Conservation (phyloP, 2,113 vertebrate genomes). For the Neopipo cinnamomea region DNA sequence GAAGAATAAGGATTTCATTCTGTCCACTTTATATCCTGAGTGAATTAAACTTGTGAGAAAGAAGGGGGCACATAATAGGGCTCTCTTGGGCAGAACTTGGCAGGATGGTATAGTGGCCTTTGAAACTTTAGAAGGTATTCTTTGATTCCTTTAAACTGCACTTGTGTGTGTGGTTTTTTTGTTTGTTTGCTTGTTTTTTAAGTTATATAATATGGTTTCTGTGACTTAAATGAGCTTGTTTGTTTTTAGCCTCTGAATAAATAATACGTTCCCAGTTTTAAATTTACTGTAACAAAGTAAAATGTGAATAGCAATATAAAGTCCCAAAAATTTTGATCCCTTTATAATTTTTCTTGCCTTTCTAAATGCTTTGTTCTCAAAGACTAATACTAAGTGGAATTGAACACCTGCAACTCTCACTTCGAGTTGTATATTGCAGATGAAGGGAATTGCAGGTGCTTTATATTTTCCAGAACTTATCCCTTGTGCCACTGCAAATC, state of each 20-base stretch:
- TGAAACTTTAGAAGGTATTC: neutral
- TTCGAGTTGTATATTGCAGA: neutral
- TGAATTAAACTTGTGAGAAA: neutral
- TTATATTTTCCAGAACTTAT: neutral
- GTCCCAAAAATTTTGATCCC: neutral
- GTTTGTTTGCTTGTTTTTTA: neutral
- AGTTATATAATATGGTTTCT: neutral
- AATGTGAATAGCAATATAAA: neutral
- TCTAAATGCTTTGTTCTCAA: neutral
- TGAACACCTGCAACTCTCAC: conserved; percentile 33
- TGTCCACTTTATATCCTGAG: neutral
- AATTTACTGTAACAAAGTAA: conserved; percentile 4
- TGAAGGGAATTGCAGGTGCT: conserved; percentile 26
- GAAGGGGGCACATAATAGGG: neutral
- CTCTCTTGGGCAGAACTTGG: neutral
- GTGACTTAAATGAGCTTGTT: conserved; percentile 11
- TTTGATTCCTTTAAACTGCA: neutral
- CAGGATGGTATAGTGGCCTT: neutral
- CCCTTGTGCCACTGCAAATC: neutral
- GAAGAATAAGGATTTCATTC: neutral
- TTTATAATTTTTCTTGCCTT: neutral
- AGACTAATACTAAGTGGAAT: neutral
- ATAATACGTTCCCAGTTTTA: neutral
- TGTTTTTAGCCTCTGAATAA: conserved; percentile 14
- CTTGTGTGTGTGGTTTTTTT: neutral